A percentile compares a stretch with the other conserved stretches of the same genome.
Evolutionary conservation across 2,113 vertebrate genomes (phyloP).

Genomic region (Lanius collurio): DNA sequence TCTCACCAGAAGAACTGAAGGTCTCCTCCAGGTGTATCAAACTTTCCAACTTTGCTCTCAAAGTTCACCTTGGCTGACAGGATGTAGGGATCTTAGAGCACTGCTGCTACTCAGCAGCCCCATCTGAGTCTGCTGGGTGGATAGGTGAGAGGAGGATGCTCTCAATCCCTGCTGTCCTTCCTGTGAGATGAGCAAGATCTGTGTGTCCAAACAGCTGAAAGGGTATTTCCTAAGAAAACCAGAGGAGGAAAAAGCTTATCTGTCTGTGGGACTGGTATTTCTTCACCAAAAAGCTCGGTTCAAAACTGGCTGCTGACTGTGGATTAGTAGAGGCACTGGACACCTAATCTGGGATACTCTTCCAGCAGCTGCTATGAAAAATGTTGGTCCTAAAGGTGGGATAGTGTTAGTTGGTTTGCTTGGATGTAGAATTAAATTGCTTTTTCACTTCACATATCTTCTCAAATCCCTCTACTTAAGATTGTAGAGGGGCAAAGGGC

Average conservation of each 20-base stretch:
- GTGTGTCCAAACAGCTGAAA: neutral
- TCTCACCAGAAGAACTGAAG: neutral
- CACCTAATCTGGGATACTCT: neutral
- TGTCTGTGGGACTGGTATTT: neutral
- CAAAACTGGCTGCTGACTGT: neutral
- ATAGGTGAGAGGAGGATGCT: neutral
- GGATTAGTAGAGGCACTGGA: neutral
- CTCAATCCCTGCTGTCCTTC: neutral
- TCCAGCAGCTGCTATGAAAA: neutral
- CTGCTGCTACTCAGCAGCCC: neutral
- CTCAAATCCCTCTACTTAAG: neutral
- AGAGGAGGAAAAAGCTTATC: neutral
- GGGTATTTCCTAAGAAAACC: neutral
- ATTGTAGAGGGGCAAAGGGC: neutral
- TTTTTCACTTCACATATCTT: neutral
- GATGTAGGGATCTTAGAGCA: neutral
- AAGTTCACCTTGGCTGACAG: neutral
- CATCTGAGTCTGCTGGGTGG: neutral
- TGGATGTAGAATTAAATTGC: neutral
- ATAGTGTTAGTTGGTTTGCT: neutral
- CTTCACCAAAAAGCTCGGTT: neutral
- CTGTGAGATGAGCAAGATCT: neutral
- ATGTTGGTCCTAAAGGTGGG: neutral
- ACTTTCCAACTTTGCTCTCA: neutral
- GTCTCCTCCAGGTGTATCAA: neutral